Base-by-base conservation (phyloP, 37 sponge, comb jelly and placozoan genomes). In the Haliclona indistincta region DNA sequence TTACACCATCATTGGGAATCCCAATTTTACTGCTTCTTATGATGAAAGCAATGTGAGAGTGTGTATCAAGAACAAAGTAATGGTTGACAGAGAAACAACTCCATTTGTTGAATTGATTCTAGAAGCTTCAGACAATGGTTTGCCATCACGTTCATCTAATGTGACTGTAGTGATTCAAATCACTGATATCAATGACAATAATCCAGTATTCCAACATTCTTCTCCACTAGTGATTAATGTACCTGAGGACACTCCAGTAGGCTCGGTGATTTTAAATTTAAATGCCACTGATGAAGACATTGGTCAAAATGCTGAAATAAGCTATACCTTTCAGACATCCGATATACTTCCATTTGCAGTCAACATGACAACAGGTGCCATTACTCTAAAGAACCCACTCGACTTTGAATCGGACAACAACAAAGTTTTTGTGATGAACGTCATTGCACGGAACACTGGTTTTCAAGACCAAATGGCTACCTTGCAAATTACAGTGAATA, bases 111-210 rank as follows among this genome's bases (percentile, higher is more conserved):
- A 34, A 10, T 8, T 77, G 6, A 29, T 52, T 19, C 68, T 77
- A 26, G 28, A 37, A 43, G 78, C 78, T 25, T 13, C 8, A n/a
- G 78, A 77, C n/a, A 32, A 35, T 77, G 78, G 68, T 2, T 4
- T 37, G 17, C 40, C 54, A 33, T 38, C 53, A 28, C 64, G 26
- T 1, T n/a, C 13, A 8, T 39, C 47, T 33, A 64, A 38, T 33
- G 23, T 67, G 20, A 67, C 78, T 2, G 22, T 77, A 34, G 52
- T 52, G 19, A 11, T 77, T n/a, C 8, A 15, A 51, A 23, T 77
- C 7, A 8, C 22, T 20, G 68, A 67, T 33, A 25, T 66, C 38
- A 77, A 77, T 66, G 73, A 72, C 61, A 73, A 73, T 36, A 28
- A 38, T 20, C 74, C 74, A 22, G n/a, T 30, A 22, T 73, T 73